Evolutionary conservation across 1,140 invertebrate species (phyloP), one percentile per base, ranked within the genome.

Genomic region (Diprion similis): DNA sequence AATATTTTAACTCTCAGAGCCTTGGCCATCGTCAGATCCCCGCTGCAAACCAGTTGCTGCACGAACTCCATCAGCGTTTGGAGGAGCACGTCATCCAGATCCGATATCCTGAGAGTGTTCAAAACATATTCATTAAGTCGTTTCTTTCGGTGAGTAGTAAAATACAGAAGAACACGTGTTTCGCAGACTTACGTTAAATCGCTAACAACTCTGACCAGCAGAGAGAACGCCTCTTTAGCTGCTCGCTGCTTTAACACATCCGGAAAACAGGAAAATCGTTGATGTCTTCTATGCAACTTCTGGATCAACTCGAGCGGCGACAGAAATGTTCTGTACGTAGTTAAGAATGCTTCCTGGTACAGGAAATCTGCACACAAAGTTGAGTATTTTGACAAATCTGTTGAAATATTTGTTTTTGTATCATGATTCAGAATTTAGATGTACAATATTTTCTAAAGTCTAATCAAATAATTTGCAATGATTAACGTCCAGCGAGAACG

Each of bases 341-440:
- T 97, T 76, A 99, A 91, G 88, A 99, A 99, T 51, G 97, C 97
- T 90, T 99, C 97, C 90, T 98, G 96, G 89, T 97, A 99, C 83
- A 95, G 91, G 85, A 96, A 96, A 89, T 97, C 96, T 96, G 89
- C 64, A 88, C 85, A 76, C 80, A 85, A 78, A 79, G 78, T 81
- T 80, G 85, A 78, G 75, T 80, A 76, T 80, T 78, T 75, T 45
- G 76, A 71, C 76, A 75, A 79, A 75, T 70, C n/a, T 51, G 24
- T 68, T 77, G 19, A 64, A 51, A 77, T 15, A 65, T 77, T 75
- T 81, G 81, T 87, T 81, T 87, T 81, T 80, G 80, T 86, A 85
- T 70, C 24, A 37, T 37, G 51, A 15, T 85, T 47, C 13, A 70
- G 46, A 47, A 15, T 46, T 70, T 46, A n/a, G 17, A 10, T 74